Evolutionary conservation across 1,140 invertebrate genomes (phyloP).

Genomic region (Portunus trituberculatus): DNA sequence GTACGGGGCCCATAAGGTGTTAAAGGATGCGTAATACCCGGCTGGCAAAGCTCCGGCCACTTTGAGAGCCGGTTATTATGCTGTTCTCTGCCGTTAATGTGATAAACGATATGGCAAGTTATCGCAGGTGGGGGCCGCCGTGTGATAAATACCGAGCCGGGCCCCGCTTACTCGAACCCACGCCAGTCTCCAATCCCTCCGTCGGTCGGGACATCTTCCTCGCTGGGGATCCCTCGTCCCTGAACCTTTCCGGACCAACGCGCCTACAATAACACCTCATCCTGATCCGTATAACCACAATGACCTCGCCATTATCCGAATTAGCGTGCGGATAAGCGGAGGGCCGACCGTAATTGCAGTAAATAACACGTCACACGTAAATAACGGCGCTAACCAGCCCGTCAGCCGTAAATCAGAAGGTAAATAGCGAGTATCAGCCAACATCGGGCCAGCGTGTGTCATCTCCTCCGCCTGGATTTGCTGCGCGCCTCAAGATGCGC

Average conservation of each 20-base stretch:
- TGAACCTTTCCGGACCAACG: conserved; percentile 27
- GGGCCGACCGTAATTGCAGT: conserved; percentile 71
- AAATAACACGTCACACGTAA: conserved; percentile 75
- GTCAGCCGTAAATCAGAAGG: conserved; percentile 68
- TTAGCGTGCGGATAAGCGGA: conserved; percentile 68
- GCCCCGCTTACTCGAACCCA: conserved; percentile 36
- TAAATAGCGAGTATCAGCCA: conserved; percentile 70
- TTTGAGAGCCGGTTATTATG: conserved; percentile 49
- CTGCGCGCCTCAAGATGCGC: conserved; percentile 52
- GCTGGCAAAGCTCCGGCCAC: background rate
- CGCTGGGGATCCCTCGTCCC: background rate
- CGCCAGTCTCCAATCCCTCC: background rate
- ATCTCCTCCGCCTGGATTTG: conserved; percentile 72
- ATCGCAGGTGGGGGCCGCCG: conserved; percentile 30
- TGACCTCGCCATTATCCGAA: conserved; percentile 68
- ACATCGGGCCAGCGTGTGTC: conserved; percentile 57
- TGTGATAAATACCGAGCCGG: conserved; percentile 52
- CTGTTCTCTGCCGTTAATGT: conserved; percentile 66
- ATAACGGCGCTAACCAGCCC: conserved; percentile 73
- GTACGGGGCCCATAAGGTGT: conserved; percentile 24
- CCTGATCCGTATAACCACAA: conserved; percentile 56
- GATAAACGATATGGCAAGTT: conserved; percentile 69
- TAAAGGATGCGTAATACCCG: conserved; percentile 31
- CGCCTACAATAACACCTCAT: conserved; percentile 53
- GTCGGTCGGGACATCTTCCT: background rate